Conservation (phyloP, 2,888 invertebrate species). For the Calliphora vomitoria region DNA sequence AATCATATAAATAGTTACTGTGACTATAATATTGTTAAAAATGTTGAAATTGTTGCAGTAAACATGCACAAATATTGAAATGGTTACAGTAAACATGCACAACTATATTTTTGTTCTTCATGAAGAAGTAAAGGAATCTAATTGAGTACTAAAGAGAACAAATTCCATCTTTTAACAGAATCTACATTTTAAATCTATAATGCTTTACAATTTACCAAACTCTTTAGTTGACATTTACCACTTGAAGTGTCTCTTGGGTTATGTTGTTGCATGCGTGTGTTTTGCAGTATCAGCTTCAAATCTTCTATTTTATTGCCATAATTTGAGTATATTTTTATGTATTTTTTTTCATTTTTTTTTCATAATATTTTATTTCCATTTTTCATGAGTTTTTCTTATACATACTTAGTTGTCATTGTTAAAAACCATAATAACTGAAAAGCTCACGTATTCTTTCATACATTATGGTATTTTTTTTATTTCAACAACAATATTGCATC, state of each 20-base stretch:
- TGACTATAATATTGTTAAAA: too few species aligned
- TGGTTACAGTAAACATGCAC: too few species aligned
- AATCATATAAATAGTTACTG: too few species aligned
- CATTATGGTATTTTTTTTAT: neutral
- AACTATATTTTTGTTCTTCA: too few species aligned
- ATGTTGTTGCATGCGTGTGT: neutral
- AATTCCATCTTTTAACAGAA: too few species aligned
- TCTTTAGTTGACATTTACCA: neutral
- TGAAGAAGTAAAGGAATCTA: too few species aligned
- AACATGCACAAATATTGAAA: too few species aligned
- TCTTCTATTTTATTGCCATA: constrained; percentile 28
- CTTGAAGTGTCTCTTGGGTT: neutral
- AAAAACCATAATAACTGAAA: constrained; percentile 24
- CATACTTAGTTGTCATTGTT: neutral
- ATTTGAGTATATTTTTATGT: constrained; percentile 9
- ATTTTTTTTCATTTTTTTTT: constrained; percentile 15
- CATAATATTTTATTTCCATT: constrained; percentile 1
- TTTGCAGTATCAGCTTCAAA: neutral
- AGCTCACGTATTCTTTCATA: constrained; percentile 26
- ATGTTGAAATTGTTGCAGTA: too few species aligned
- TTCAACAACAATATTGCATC: constrained; percentile 30
- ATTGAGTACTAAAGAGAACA: too few species aligned
- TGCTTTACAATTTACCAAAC: too few species aligned
- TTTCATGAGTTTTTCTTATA: neutral
- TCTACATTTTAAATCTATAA: too few species aligned